Evolutionary conservation across 2,113 vertebrate species (phyloP).

Genomic region (Ginglymostoma cirratum): DNA sequence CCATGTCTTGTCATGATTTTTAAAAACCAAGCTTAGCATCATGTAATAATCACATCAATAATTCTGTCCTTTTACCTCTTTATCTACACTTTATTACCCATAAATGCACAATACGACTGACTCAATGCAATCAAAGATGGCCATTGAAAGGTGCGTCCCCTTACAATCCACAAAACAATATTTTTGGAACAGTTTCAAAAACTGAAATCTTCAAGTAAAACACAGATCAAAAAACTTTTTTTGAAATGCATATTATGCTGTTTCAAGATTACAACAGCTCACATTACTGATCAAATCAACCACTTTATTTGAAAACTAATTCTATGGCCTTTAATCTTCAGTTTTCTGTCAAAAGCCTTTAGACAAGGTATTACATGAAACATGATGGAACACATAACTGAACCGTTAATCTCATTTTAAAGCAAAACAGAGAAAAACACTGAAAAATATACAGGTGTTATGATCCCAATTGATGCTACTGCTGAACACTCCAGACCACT

Average conservation of each 20-base stretch:
- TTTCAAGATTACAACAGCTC: not conserved
- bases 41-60: not conserved
- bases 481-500: too few species aligned
- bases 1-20: not conserved
- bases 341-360: not conserved
- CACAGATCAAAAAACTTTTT: not conserved
- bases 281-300: constrained; percentile 21
- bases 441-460: too few species aligned
- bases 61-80: not conserved
- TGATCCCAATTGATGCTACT: too few species aligned
- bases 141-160: not conserved
- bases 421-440: not conserved
- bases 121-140: not conserved
- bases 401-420: not conserved
- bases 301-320: not conserved
- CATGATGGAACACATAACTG: not conserved
- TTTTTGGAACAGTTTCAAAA: not conserved
- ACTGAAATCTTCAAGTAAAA: not conserved
- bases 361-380: not conserved
- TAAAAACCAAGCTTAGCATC: not conserved
- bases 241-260: not conserved
- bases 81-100: not conserved
- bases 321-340: constrained; percentile 12
- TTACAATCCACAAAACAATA: not conserved
- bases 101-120: not conserved